These are phyloP conservation scores for Erpobdella octoculata DNA, from an alignment of 2,888 invertebrate genomes.

Conservation along the genomic window DNA sequence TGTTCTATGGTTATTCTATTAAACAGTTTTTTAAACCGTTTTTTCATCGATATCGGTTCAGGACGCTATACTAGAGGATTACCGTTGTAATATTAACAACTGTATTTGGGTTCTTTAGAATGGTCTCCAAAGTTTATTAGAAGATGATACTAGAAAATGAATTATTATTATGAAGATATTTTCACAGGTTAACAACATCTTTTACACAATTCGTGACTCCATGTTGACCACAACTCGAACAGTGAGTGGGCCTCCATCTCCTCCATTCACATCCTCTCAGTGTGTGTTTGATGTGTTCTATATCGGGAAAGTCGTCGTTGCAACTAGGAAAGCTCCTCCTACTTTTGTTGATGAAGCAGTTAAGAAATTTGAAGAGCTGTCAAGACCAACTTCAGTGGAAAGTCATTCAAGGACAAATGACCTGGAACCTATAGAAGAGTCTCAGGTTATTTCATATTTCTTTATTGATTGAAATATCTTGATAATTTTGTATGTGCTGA, in stretches of 20 bases:
- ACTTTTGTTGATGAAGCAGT: conserved; percentile 83
- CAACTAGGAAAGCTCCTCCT: conserved; percentile 76
- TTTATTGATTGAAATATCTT: too few relatives aligned
- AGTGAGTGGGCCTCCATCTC: background rate
- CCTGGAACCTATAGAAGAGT: background rate
- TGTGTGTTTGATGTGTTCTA: conserved; percentile 65
- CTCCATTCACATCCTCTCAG: background rate
- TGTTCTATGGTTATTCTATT: too few relatives aligned
- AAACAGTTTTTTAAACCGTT: too few relatives aligned
- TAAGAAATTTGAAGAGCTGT: conserved; percentile 71
- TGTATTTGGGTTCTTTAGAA: too few relatives aligned
- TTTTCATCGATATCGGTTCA: too few relatives aligned
- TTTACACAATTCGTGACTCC: conserved; percentile 26
- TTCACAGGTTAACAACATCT: conserved; percentile 28
- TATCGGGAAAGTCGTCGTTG: conserved; percentile 80
- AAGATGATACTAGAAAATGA: background rate
- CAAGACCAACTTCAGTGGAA: conserved; percentile 58
- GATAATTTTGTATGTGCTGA: too few relatives aligned
- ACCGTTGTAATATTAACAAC: too few relatives aligned
- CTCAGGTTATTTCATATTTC: background rate
- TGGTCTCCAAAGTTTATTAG: background rate
- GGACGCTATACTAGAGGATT: too few relatives aligned
- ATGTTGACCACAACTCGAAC: conserved; percentile 17
- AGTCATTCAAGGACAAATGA: conserved; percentile 50
- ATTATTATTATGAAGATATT: background rate